These are phyloP conservation scores for Chlamydotis undulata DNA, from an alignment of 2,113 vertebrate species.

Conservation along the genomic window DNA sequence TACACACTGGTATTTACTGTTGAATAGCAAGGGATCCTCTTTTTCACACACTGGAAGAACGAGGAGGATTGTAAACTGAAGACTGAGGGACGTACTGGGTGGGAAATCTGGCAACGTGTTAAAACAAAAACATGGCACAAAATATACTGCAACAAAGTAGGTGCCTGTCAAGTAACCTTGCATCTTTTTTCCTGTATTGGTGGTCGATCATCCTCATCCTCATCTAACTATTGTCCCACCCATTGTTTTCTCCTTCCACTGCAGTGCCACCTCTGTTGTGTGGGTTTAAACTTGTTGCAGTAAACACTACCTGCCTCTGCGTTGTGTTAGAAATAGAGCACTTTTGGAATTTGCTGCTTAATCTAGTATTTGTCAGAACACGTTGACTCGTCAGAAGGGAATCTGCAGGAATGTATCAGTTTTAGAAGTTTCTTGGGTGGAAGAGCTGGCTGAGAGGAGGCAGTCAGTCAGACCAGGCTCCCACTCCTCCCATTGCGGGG, in stretches of 20 bases:
- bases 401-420: background rate
- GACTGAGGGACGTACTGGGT: background rate
- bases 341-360: conserved; percentile 21
- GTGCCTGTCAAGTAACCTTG: background rate
- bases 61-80: background rate
- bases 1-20: background rate
- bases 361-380: conserved; percentile 35
- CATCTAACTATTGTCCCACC: background rate
- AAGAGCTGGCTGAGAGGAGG: background rate
- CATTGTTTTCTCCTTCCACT: background rate
- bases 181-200: background rate
- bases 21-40: background rate
- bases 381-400: background rate
- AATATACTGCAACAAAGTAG: background rate
- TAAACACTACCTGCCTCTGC: background rate
- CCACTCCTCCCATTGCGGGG: background rate
- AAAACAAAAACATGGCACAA: background rate
- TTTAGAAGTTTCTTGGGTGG: background rate
- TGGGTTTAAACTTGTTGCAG: background rate
- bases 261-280: background rate
- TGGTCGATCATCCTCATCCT: background rate
- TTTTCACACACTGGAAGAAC: background rate
- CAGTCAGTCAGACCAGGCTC: background rate
- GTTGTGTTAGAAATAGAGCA: background rate
- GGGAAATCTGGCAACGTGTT: background rate